phyloP scores from a whole-genome alignment of 2,888 invertebrate species.

The Erannis defoliaria region DNA sequence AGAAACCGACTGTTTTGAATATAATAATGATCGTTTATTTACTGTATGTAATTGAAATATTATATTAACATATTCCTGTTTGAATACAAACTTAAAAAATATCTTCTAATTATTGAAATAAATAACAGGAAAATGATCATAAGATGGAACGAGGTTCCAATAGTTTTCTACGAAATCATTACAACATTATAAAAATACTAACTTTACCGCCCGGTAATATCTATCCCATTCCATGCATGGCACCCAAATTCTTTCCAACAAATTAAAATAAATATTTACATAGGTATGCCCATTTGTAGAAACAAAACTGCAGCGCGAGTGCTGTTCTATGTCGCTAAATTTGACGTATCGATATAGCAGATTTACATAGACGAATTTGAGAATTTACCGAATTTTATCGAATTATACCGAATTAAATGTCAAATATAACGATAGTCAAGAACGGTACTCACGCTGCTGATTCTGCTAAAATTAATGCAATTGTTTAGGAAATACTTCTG shows the following conservation, averaged over 20 bases:
- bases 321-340: too few relatives aligned
- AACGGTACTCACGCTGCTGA: too few relatives aligned
- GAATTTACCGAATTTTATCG: too few relatives aligned
- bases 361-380: too few relatives aligned
- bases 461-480: background rate
- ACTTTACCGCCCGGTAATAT: slow-evolving; percentile 9
- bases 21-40: slow-evolving; percentile 44
- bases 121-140: slow-evolving; percentile 26
- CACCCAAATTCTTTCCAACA: slow-evolving; percentile 36
- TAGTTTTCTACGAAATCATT: slow-evolving; percentile 13
- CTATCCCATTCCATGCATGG: slow-evolving; percentile 35
- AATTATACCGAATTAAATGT: too few relatives aligned
- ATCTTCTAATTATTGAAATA: slow-evolving; percentile 26
- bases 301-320: too few relatives aligned
- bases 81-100: slow-evolving; percentile 40
- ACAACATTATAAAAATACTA: slow-evolving; percentile 9
- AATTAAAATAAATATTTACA: slow-evolving; percentile 31
- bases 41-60: slow-evolving; percentile 49
- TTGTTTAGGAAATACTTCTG: too few relatives aligned
- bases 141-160: slow-evolving; percentile 15
- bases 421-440: too few relatives aligned
- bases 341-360: too few relatives aligned
- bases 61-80: slow-evolving; percentile 45
- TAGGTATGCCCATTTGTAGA: slow-evolving; percentile 20
- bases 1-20: slow-evolving; percentile 22